A percentile compares a stretch with the other conserved stretches of the same genome.
Evolutionary conservation across 2,888 invertebrate species (phyloP).

Genomic region (Carabus problematicus): DNA sequence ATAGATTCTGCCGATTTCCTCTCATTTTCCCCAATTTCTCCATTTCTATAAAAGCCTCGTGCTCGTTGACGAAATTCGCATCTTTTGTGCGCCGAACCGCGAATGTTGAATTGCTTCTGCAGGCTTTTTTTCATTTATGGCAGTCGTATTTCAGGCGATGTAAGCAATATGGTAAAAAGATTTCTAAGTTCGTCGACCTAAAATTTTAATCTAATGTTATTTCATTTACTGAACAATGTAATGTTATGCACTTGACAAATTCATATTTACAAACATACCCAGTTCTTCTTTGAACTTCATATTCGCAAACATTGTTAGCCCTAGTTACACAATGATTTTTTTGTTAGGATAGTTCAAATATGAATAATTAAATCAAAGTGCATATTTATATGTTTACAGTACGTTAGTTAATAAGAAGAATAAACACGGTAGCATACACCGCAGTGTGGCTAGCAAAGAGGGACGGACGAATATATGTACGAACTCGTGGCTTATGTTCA

Average conservation of each 20-base stretch:
- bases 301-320: too few relatives aligned
- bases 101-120: constrained; percentile 1
- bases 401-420: neutral
- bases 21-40: neutral
- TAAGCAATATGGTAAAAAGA: too few relatives aligned
- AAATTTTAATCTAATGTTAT: too few relatives aligned
- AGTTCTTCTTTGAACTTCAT: neutral
- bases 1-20: too few relatives aligned
- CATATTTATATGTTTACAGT: neutral
- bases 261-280: constrained; percentile 1
- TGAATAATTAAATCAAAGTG: neutral
- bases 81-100: neutral
- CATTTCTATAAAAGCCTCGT: neutral
- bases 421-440: neutral
- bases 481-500: constrained; percentile 12
- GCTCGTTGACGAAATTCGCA: neutral
- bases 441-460: neutral
- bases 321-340: too few relatives aligned
- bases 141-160: too few relatives aligned
- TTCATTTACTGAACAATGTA: too few relatives aligned
- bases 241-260: constrained; percentile 6
- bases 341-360: neutral
- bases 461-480: neutral
- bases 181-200: too few relatives aligned
- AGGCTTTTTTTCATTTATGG: too few relatives aligned